Base-by-base conservation (phyloP, 2,797 vertebrate genomes). In the Nasua narica region DNA sequence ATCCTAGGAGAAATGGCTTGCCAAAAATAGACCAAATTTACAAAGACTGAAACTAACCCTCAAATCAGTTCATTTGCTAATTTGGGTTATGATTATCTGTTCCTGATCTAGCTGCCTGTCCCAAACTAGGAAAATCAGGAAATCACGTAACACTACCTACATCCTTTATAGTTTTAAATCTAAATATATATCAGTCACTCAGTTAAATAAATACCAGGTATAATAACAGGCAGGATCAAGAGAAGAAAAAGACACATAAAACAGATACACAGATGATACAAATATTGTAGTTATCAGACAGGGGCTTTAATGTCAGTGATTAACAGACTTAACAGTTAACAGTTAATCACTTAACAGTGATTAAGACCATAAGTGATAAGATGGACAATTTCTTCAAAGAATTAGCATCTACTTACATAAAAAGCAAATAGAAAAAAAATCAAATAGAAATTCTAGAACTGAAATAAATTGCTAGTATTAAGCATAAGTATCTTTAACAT, bases 11-110 rank as follows among this genome's bases (percentile, higher is more conserved):
- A 81, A 82, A 65, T 88, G 37, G 35, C 86, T 89, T 81, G 29
- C 86, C 82, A 65, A 74, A 88, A 94, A 89, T 60, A 94, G 78
- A 83, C 46, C 46, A 65, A 83, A 58, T 83, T 94, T 89, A 76
- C 40, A 23, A 93, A 79, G 83, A 79, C 2, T 58, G 25, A 70
- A 70, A 48, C 29, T 46, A 62, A 74, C 16, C 43, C 78, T 89
- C 32, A 74, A 35, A 76, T 89, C 78, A 48, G 32, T 11, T 76
- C 35, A 83, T 18, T 32, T 37, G 3, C 37, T 67, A 86, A 67
- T 32, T 82, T 83, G 78, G 56, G 56, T 83, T 89, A 65, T 46
- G 56, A 84, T 83, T 37, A 76, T 76, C 58, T 77, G 3, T 48
- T 94, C 13, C 48, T 94, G 58, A 56, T 76, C 25, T 76, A 56